These are phyloP conservation scores for Acrocephalus scirpaceus DNA, from an alignment of 2,797 vertebrate genomes.

Conservation along the genomic window DNA sequence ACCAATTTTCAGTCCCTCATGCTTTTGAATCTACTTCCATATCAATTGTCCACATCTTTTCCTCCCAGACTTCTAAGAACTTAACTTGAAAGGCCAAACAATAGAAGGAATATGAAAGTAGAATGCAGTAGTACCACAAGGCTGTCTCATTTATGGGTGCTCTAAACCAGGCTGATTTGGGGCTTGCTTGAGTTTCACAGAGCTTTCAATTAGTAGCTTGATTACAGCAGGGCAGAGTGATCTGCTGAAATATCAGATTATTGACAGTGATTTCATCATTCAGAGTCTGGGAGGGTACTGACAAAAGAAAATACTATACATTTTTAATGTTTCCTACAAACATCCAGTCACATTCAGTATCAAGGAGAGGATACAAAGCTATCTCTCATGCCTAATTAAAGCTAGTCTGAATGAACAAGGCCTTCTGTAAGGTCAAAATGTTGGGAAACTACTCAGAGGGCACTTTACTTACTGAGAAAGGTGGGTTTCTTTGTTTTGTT, in stretches of 20 bases:
- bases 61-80: neutral
- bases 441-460: neutral
- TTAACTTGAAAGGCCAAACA: neutral
- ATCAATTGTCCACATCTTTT: neutral
- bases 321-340: neutral
- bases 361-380: neutral
- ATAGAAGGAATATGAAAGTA: neutral
- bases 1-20: neutral
- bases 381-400: neutral
- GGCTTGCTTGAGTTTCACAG: neutral
- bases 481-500: neutral
- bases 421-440: neutral
- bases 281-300: neutral
- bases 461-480: neutral
- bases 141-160: neutral
- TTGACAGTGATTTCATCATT: neutral
- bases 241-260: neutral
- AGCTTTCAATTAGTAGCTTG: neutral
- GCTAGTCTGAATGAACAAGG: neutral
- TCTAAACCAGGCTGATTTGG: neutral
- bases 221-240: neutral
- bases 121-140: neutral
- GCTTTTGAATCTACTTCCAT: neutral
- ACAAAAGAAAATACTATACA: neutral
- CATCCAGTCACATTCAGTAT: neutral